A percentile compares a stretch with the other conserved stretches of the same genome.
phyloP scores from a whole-genome alignment of 2,113 vertebrate species.

The Nibea coibor region DNA sequence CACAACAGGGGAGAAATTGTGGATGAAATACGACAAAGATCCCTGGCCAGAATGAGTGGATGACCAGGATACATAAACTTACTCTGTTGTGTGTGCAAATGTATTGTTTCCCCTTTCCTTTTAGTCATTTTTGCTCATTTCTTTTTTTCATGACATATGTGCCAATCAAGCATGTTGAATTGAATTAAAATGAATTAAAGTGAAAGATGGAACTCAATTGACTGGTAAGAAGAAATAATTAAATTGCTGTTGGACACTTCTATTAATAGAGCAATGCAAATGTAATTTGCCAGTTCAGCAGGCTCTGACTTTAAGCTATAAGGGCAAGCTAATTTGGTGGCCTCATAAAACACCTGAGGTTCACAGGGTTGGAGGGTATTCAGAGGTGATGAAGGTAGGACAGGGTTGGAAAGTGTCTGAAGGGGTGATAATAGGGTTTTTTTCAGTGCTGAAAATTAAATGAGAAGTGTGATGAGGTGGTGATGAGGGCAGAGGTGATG shows the following conservation, averaged over 20 bases:
- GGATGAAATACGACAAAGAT: not conserved
- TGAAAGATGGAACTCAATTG: slow-evolving; percentile 31
- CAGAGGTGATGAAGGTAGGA: slow-evolving; percentile 47
- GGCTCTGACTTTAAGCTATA: slow-evolving; percentile 66
- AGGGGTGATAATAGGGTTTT: slow-evolving; percentile 40
- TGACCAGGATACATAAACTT: not conserved
- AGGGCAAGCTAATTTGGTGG: slow-evolving; percentile 75
- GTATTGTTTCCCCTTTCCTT: not conserved
- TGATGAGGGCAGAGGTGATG: slow-evolving; percentile 28
- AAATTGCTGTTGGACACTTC: slow-evolving; percentile 75
- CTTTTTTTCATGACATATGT: slow-evolving; percentile 26
- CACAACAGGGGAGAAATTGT: not conserved
- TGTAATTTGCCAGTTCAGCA: slow-evolving; percentile 84
- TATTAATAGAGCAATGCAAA: slow-evolving; percentile 75
- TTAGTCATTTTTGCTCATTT: not conserved
- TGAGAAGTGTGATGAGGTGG: slow-evolving; percentile 37
- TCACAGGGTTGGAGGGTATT: slow-evolving; percentile 56
- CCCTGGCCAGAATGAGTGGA: not conserved
- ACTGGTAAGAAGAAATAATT: slow-evolving; percentile 49
- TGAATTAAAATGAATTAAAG: slow-evolving; percentile 42
- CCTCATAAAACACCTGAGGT: slow-evolving; percentile 68
- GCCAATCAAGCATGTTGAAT: slow-evolving; percentile 42
- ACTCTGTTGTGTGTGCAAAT: not conserved
- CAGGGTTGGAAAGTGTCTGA: not conserved
- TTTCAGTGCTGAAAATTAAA: slow-evolving; percentile 37